Base-by-base conservation (phyloP, 92 coral and sea anemone species). In the Micromussa lordhowensis region DNA sequence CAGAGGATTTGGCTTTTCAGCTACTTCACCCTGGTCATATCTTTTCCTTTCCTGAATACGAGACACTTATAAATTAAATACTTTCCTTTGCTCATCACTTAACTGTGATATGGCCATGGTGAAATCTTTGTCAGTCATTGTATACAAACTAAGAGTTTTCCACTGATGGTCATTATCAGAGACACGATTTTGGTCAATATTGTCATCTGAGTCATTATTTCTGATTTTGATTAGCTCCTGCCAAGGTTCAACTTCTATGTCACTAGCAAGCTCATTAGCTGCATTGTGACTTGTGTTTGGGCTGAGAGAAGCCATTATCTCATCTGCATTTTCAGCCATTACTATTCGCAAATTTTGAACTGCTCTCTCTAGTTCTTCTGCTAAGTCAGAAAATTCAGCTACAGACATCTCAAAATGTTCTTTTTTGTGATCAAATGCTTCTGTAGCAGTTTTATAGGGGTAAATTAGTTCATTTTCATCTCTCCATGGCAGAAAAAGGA, bases 321-420 rank as follows among this genome's bases (percentile, higher is more conserved):
- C 91, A 54, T 54, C 59, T 12, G 19, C 75, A 28, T 88, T 64
- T 19, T 78, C 87, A 49, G 75, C 24, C 57, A 72, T 82, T 8
- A 88, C 76, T 21, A 64, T 51, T 82, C 91, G 75, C 4, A 88
- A 30, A 75, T 72, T 82, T 61, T 84, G 80, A 36, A 89, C 26
- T 31, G 92, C 92, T 75, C 79, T 83, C 63, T 77, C 70, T 48
- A 89, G 82, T 30, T 89, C 92, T 51, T 76, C 69, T 77, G 78
- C 79, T 22, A 89, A 76, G 31, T 83, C 77, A 32, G 63, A 38
- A 29, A 57, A 75, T 21, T 69, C 61, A 75, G 69, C 69, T 6
- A 73, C 82, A 31, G 35, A 30, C 44, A 59, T 53, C 59, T 89
- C 92, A 68, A 89, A 89, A 32, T 78, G 21, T 15, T 75, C 75